phyloP scores from a whole-genome alignment of 2,888 invertebrate genomes.

The Stegana nigrithorax region DNA sequence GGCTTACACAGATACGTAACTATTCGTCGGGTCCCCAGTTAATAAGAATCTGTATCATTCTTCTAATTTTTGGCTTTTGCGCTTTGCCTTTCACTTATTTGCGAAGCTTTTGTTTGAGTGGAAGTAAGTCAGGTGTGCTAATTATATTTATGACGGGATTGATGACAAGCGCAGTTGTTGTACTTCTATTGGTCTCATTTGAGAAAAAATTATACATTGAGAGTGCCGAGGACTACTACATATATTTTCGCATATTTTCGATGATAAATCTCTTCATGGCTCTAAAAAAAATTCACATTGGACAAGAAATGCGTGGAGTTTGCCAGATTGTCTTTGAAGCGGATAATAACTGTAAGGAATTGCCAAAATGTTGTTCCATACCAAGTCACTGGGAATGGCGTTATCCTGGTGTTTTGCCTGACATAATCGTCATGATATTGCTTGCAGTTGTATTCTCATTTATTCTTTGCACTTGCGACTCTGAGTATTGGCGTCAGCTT shows the following conservation, averaged over 20 bases:
- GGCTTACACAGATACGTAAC: neutral
- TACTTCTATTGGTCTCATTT: neutral
- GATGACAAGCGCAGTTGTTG: neutral
- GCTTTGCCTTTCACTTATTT: neutral
- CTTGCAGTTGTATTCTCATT: neutral
- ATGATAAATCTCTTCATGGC: conserved; percentile 23
- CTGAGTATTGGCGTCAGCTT: neutral
- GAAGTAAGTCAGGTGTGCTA: neutral
- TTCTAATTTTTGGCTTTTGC: neutral
- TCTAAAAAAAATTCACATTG: conserved; percentile 16
- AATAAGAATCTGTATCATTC: neutral
- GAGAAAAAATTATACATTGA: neutral
- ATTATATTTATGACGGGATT: neutral
- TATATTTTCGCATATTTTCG: conserved; percentile 7
- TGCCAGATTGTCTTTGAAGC: neutral
- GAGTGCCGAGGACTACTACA: neutral
- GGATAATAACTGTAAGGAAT: neutral
- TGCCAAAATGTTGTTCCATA: neutral
- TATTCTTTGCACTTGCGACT: too few relatives aligned
- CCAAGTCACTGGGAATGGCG: neutral
- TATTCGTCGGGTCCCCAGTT: neutral
- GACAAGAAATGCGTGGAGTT: conserved; percentile 8
- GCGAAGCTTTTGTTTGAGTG: neutral
- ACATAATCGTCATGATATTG: neutral
- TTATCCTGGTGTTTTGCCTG: neutral